phyloP scores from a whole-genome alignment of 2,888 invertebrate species.

The Dynastes maya region DNA sequence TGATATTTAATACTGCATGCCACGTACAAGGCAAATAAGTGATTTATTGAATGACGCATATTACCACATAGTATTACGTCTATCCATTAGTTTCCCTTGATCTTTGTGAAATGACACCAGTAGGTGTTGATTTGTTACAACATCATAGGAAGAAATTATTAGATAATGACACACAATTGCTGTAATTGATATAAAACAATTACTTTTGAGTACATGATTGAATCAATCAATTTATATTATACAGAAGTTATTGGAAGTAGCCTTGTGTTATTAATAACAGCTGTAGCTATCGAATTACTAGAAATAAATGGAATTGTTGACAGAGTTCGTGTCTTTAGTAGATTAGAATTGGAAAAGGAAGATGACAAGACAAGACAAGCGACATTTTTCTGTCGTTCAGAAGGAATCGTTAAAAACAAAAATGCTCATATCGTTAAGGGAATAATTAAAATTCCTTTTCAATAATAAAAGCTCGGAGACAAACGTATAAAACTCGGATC shows the following conservation, averaged over 20 bases:
- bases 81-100: slow-evolving; percentile 12
- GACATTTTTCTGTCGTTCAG: neutral
- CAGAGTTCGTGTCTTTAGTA: neutral
- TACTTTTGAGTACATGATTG: slow-evolving; percentile 3
- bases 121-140: neutral
- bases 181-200: slow-evolving; percentile 13
- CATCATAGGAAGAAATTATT: slow-evolving; percentile 15
- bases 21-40: neutral
- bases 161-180: slow-evolving; percentile 2
- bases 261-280: neutral
- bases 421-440: neutral
- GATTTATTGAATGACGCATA: slow-evolving; percentile 14
- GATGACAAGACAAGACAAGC: neutral
- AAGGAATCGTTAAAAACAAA: neutral
- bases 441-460: slow-evolving; percentile 10
- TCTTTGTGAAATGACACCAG: neutral
- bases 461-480: slow-evolving; percentile 12
- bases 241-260: neutral
- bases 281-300: neutral
- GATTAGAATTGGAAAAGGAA: neutral
- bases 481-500: slow-evolving; percentile 21
- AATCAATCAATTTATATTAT: slow-evolving; percentile 18
- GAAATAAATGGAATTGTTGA: slow-evolving; percentile 6
- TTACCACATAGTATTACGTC: neutral
- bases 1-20: slow-evolving; percentile 17